phyloP scores from a whole-genome alignment of 2,113 vertebrate species.

The Leuciscus idus region DNA sequence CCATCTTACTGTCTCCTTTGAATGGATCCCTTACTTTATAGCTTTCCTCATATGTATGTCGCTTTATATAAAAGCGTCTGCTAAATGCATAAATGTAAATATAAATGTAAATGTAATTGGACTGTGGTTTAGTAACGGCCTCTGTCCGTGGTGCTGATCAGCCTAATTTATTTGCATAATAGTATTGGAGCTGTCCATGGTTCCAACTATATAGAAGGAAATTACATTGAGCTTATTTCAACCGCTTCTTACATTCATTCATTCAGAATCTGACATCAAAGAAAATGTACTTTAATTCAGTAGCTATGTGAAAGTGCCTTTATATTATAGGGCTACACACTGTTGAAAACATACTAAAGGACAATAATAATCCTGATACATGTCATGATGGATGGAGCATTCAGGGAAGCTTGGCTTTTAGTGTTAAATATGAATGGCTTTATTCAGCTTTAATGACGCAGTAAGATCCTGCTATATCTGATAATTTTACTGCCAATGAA shows the following conservation, averaged over 20 bases:
- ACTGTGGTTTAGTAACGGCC: not conserved
- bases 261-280: not conserved
- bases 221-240: not conserved
- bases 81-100: not conserved
- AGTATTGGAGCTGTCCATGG: not conserved
- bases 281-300: not conserved
- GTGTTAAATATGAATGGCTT: not conserved
- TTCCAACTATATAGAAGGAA: not conserved
- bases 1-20: not conserved
- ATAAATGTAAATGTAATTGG: not conserved
- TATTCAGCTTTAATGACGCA: not conserved
- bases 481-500: not conserved
- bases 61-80: not conserved
- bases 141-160: not conserved
- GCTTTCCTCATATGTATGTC: not conserved
- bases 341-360: not conserved
- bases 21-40: not conserved
- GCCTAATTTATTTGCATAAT: not conserved
- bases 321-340: not conserved
- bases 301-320: not conserved
- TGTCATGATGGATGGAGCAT: slow-evolving; percentile 11
- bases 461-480: not conserved
- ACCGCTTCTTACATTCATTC: not conserved
- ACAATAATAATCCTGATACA: not conserved
- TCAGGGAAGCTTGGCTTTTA: not conserved